Conservation (phyloP, 2,113 vertebrate genomes). For the Dryoscopus gambensis region DNA sequence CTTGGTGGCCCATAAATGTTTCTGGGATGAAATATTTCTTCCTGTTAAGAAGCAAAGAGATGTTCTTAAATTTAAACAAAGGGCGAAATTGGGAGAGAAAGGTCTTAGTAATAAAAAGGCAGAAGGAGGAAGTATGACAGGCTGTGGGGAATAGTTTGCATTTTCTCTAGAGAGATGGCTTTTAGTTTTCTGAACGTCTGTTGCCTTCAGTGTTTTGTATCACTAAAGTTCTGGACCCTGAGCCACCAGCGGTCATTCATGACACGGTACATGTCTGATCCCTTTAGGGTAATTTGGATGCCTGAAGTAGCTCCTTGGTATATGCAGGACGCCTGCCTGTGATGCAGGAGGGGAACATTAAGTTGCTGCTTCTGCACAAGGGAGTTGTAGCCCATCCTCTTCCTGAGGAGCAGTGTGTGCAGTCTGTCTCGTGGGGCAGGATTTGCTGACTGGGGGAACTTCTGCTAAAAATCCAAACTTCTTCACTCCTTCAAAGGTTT, state of each 20-base stretch:
- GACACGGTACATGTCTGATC: neutral
- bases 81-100: neutral
- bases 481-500: neutral
- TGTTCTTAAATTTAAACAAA: neutral
- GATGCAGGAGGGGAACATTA: neutral
- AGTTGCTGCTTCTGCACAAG: neutral
- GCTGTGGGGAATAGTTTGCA: neutral
- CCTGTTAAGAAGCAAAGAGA: neutral
- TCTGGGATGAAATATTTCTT: neutral
- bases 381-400: neutral
- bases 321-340: neutral
- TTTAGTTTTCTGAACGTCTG: neutral
- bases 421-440: rapidly evolving
- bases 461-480: neutral
- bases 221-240: neutral
- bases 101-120: neutral
- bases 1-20: neutral
- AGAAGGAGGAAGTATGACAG: neutral
- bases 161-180: neutral
- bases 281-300: neutral
- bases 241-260: neutral
- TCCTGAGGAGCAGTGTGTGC: neutral
- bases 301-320: neutral
- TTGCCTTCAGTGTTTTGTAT: neutral
- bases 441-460: neutral